Conservation (phyloP, 2,888 invertebrate species). For the Spialia ferax region DNA sequence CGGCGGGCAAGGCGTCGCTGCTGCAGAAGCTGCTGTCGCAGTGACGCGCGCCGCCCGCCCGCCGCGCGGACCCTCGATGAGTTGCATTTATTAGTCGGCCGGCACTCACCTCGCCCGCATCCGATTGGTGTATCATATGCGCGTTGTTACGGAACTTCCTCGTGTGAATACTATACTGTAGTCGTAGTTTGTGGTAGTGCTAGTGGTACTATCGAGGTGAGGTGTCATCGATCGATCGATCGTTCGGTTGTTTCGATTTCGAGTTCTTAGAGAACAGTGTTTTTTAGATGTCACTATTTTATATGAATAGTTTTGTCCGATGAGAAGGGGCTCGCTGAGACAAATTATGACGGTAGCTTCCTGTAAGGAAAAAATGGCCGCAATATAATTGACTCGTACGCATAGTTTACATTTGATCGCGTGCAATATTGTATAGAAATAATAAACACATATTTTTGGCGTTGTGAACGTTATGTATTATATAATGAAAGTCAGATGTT, state of each 20-base stretch:
- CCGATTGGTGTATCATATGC: neutral
- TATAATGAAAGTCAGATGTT: conserved; percentile 86
- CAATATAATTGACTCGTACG: conserved; percentile 68
- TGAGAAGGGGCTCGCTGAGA: conserved; percentile 63
- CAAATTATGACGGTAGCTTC: conserved; percentile 72
- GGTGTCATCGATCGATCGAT: conserved; percentile 58
- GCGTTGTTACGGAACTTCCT: conserved; percentile 52
- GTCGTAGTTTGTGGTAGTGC: conserved; percentile 70
- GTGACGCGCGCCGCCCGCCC: conserved; percentile 72
- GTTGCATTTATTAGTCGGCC: conserved; percentile 71
- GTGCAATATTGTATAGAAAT: conserved; percentile 86
- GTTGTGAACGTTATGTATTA: conserved; percentile 86
- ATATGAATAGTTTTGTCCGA: conserved; percentile 64
- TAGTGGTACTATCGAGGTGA: conserved; percentile 73
- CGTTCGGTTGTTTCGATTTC: conserved; percentile 48
- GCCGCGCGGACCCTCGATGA: conserved; percentile 46
- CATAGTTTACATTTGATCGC: conserved; percentile 69
- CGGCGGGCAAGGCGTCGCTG: conserved; percentile 90
- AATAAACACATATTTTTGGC: conserved; percentile 76
- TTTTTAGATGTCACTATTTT: conserved; percentile 61
- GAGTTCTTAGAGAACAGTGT: conserved; percentile 63
- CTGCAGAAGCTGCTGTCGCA: conserved; percentile 95
- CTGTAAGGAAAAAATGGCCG: conserved; percentile 71
- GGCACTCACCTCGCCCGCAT: conserved; percentile 12
- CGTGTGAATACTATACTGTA: conserved; percentile 43